phyloP scores from a whole-genome alignment of 2,113 vertebrate species.

The Percopsis transmontana region DNA sequence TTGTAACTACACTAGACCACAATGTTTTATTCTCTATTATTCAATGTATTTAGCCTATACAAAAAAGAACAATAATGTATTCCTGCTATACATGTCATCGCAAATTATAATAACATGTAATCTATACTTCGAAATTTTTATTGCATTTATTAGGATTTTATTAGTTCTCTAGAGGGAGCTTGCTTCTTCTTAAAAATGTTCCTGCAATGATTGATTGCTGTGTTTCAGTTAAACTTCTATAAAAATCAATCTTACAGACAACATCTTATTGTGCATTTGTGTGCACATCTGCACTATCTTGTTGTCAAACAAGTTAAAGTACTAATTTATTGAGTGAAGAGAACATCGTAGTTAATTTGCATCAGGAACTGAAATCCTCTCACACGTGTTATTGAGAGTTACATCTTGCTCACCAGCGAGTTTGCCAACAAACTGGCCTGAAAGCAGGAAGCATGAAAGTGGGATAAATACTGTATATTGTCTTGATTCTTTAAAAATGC shows the following conservation, averaged over 20 bases:
- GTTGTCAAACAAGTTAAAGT: neutral
- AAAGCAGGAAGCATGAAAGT: constrained; percentile 24
- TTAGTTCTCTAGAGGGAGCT: constrained; percentile 16
- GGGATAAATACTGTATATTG: constrained; percentile 52
- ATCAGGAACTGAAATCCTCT: too few relatives aligned
- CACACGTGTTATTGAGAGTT: too few relatives aligned
- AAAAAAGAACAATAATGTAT: too few relatives aligned
- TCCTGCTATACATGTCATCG: too few relatives aligned
- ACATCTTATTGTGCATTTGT: constrained; percentile 14
- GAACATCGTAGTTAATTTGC: neutral
- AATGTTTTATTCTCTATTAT: too few relatives aligned
- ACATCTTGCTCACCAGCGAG: too few relatives aligned
- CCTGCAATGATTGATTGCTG: constrained; percentile 8
- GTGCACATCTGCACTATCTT: constrained; percentile 12
- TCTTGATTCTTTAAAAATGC: constrained; percentile 49
- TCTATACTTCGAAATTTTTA: too few relatives aligned
- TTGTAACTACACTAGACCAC: too few relatives aligned
- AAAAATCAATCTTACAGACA: constrained; percentile 26
- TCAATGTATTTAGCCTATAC: too few relatives aligned
- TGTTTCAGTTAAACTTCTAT: constrained; percentile 29
- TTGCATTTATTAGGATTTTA: too few relatives aligned
- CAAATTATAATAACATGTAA: too few relatives aligned
- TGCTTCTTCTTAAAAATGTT: constrained; percentile 5
- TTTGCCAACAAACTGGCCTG: too few relatives aligned
- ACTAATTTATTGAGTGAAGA: neutral